A percentile compares a stretch with the other conserved stretches of the same genome.
phyloP scores from a whole-genome alignment of 2,888 invertebrate genomes.

The Bellardia bayeri region DNA sequence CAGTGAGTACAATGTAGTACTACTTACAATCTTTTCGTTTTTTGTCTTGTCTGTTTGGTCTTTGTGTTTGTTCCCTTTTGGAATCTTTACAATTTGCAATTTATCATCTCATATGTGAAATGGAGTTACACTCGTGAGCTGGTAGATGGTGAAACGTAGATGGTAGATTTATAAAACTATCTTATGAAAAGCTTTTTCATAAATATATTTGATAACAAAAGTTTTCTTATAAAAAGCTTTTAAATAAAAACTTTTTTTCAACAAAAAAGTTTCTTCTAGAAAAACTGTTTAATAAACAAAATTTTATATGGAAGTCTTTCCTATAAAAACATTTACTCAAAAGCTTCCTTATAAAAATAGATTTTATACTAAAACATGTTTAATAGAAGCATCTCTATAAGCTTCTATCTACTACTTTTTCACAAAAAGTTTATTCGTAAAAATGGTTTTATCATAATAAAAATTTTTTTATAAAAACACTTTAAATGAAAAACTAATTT shows the following conservation, averaged over 20 bases:
- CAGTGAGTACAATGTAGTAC: neutral
- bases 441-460: too few relatives aligned
- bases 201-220: neutral
- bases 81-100: conserved; percentile 60
- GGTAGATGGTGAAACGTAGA: too few relatives aligned
- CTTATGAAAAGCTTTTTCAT: neutral
- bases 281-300: too few relatives aligned
- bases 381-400: too few relatives aligned
- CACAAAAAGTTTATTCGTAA: too few relatives aligned
- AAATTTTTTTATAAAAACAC: too few relatives aligned
- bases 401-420: too few relatives aligned
- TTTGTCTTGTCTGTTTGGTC: neutral
- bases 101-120: conserved; percentile 57
- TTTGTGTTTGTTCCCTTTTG: conserved; percentile 46
- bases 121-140: conserved; percentile 10
- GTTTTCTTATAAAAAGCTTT: neutral
- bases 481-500: too few relatives aligned
- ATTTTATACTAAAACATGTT: too few relatives aligned
- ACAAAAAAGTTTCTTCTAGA: neutral
- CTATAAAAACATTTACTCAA: neutral
- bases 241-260: neutral
- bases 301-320: neutral
- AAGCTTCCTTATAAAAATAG: too few relatives aligned
- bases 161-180: too few relatives aligned
- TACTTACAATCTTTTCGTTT: neutral